Conservation (phyloP, 2,888 invertebrate genomes). For the Machimus atricapillus region DNA sequence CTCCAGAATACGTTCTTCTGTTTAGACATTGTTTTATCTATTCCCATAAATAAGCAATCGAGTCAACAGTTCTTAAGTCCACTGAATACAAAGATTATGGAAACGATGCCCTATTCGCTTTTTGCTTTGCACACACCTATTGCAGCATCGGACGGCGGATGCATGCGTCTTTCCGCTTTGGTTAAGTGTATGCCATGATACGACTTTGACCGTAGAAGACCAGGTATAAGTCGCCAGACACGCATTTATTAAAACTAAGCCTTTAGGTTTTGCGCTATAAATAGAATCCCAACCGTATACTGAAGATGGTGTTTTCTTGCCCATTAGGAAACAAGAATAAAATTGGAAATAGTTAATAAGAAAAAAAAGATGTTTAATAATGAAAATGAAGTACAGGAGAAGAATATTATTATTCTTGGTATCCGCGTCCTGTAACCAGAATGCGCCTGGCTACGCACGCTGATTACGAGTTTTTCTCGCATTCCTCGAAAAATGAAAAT, state of each 20-base stretch:
- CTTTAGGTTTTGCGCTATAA: slow-evolving; percentile 44
- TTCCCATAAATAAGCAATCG: slow-evolving; percentile 45
- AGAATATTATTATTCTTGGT: slow-evolving; percentile 37
- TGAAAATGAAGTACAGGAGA: slow-evolving; percentile 42
- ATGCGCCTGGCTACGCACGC: slow-evolving; percentile 13
- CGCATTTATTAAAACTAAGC: slow-evolving; percentile 45
- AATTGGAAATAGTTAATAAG: slow-evolving; percentile 43
- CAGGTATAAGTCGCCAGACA: slow-evolving; percentile 39
- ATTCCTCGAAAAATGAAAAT: slow-evolving; percentile 34
- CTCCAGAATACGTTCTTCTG: slow-evolving; percentile 15
- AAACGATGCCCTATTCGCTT: slow-evolving; percentile 40
- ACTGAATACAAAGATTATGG: slow-evolving; percentile 40
- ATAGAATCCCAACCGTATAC: slow-evolving; percentile 37
- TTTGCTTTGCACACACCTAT: slow-evolving; percentile 24
- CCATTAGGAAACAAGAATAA: slow-evolving; percentile 44
- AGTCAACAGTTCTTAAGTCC: slow-evolving; percentile 37
- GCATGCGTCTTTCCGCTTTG: slow-evolving; percentile 5
- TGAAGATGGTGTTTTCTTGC: slow-evolving; percentile 27
- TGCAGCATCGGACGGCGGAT: slow-evolving; percentile 26
- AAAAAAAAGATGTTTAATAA: slow-evolving; percentile 39
- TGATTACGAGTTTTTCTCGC: slow-evolving; percentile 29
- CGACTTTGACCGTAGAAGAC: neutral
- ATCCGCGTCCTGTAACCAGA: slow-evolving; percentile 10
- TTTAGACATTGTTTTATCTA: slow-evolving; percentile 46
- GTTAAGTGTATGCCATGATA: neutral